Evolutionary conservation across 2,888 invertebrate genomes (phyloP).

Genomic region (Perdita meconis): DNA sequence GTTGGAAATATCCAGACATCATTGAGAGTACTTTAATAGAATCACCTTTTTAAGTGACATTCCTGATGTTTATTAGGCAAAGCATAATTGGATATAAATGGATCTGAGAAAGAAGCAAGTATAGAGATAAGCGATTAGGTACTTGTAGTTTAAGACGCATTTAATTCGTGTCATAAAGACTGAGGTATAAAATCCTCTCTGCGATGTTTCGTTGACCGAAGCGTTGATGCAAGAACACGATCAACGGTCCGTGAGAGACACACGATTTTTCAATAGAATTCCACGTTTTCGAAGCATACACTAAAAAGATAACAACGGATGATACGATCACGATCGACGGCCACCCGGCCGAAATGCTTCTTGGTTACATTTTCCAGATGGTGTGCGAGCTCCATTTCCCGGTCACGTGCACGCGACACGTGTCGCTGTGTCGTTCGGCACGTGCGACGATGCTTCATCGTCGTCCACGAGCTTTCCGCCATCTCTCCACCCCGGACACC

Average conservation of each 20-base stretch:
- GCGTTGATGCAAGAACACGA: background rate
- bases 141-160: background rate
- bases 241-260: background rate
- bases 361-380: conserved; percentile 67
- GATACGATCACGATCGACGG: background rate
- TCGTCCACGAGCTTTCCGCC: conserved; percentile 35
- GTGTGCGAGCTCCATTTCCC: conserved; percentile 58
- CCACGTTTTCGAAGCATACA: background rate
- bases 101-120: too few species aligned
- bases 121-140: too few species aligned
- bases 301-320: background rate
- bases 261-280: conserved; percentile 33
- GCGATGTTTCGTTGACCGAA: background rate
- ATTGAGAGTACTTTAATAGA: too few species aligned
- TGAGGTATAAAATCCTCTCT: background rate
- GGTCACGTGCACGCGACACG: conserved; percentile 74
- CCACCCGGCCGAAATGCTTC: conserved; percentile 14
- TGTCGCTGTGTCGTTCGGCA: conserved; percentile 69
- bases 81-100: too few species aligned
- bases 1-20: background rate
- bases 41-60: too few species aligned
- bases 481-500: conserved; percentile 19
- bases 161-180: background rate
- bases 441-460: conserved; percentile 62
- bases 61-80: too few species aligned